Percentiles rank a stretch among this genome's conserved stretches.
These are phyloP conservation scores for Cataglyphis albicans DNA, from an alignment of 2,888 invertebrate species.

Conservation along the genomic window DNA sequence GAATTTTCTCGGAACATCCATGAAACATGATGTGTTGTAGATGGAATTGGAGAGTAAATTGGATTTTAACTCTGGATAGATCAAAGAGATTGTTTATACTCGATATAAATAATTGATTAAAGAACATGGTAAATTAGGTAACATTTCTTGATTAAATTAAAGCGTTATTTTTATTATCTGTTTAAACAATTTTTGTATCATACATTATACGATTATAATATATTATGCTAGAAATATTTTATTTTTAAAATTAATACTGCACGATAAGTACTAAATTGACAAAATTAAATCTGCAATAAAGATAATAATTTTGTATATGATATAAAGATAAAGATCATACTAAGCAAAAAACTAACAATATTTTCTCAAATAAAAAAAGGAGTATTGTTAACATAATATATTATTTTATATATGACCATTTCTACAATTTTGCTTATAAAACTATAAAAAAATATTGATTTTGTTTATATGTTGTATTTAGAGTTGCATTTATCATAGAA, in stretches of 20 bases:
- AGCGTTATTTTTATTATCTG: background rate
- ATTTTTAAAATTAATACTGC: background rate
- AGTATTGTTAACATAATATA: background rate
- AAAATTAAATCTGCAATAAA: background rate
- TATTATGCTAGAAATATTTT: background rate
- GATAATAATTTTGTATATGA: background rate
- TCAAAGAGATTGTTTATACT: background rate
- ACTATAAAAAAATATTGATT: background rate
- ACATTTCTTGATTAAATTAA: background rate
- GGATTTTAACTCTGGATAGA: slow-evolving; percentile 10
- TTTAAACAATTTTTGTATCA: background rate
- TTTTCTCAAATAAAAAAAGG: background rate
- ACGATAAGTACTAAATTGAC: background rate
- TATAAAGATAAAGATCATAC: background rate
- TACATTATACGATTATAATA: background rate
- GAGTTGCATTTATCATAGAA: background rate
- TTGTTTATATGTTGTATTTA: background rate
- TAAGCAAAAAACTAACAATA: background rate
- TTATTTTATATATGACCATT: background rate
- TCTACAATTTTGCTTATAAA: background rate
- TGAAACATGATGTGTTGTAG: slow-evolving; percentile 21
- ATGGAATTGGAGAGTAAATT: background rate
- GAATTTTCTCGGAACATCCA: slow-evolving; percentile 10
- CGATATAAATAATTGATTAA: background rate
- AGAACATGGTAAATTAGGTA: background rate